phyloP scores from a whole-genome alignment of 2,888 invertebrate species.

The Ophioninae sp. region DNA sequence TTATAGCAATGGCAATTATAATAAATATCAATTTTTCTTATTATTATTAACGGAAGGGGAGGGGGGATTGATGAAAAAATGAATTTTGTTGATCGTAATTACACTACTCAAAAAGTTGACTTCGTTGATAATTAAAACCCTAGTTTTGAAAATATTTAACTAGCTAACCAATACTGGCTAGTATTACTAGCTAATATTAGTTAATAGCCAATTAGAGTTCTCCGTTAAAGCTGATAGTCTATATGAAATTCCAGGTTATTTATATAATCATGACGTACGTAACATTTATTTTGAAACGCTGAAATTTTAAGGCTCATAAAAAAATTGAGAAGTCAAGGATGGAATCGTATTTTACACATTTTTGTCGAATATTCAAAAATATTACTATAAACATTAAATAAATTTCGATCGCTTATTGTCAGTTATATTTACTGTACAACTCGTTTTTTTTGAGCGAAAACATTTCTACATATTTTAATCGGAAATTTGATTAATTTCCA shows the following conservation, averaged over 20 bases:
- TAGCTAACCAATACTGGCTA: too few relatives aligned
- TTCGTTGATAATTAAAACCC: too few relatives aligned
- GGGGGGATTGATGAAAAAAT: too few relatives aligned
- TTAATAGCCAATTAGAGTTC: too few relatives aligned
- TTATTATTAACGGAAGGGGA: background rate
- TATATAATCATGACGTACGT: too few relatives aligned
- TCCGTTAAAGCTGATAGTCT: too few relatives aligned
- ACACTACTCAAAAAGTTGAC: too few relatives aligned
- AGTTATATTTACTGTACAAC: background rate
- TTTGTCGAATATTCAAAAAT: too few relatives aligned
- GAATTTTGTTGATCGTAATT: too few relatives aligned
- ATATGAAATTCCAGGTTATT: too few relatives aligned
- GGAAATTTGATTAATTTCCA: background rate
- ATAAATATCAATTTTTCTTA: background rate
- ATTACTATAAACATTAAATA: background rate
- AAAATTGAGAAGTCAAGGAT: background rate
- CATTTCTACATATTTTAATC: background rate
- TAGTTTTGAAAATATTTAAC: too few relatives aligned
- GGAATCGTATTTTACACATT: background rate
- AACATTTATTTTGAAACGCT: background rate
- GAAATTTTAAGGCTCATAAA: background rate
- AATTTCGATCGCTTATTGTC: background rate
- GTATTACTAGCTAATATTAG: too few relatives aligned
- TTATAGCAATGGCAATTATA: background rate
- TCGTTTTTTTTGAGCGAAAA: background rate